phyloP scores from a whole-genome alignment of 1,140 invertebrate genomes.

The Oryzaephilus surinamensis region DNA sequence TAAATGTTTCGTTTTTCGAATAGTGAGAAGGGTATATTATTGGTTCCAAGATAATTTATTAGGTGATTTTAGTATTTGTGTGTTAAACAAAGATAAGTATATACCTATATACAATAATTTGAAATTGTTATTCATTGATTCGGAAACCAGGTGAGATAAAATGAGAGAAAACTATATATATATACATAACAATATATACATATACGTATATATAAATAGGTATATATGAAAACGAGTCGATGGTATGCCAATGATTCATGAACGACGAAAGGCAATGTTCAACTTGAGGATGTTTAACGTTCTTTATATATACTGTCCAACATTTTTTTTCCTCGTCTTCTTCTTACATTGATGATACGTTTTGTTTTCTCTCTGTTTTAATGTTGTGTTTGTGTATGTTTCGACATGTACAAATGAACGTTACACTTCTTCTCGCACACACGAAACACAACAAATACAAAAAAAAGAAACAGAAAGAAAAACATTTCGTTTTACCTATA shows the following conservation, averaged over 20 bases:
- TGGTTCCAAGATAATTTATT: too few relatives aligned
- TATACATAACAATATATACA: neutral
- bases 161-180: too few relatives aligned
- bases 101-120: constrained; percentile 9
- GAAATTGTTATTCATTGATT: too few relatives aligned
- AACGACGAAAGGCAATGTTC: constrained; percentile 33
- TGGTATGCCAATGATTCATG: constrained; percentile 31
- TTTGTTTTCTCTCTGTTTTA: constrained; percentile 31
- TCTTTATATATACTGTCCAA: too few relatives aligned
- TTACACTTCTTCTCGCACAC: constrained; percentile 32
- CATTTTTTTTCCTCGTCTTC: neutral
- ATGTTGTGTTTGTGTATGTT: constrained; percentile 29
- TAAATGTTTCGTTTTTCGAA: neutral
- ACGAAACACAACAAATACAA: too few relatives aligned
- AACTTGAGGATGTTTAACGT: constrained; percentile 29
- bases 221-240: neutral
- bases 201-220: neutral
- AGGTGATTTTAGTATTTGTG: too few relatives aligned
- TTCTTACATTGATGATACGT: too few relatives aligned
- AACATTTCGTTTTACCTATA: too few relatives aligned
- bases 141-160: too few relatives aligned
- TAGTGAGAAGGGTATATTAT: too few relatives aligned
- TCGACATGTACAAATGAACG: constrained; percentile 34
- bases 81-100: constrained; percentile 10
- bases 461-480: too few relatives aligned